phyloP scores from a whole-genome alignment of 2,888 invertebrate species.

The Nasonia oneida region DNA sequence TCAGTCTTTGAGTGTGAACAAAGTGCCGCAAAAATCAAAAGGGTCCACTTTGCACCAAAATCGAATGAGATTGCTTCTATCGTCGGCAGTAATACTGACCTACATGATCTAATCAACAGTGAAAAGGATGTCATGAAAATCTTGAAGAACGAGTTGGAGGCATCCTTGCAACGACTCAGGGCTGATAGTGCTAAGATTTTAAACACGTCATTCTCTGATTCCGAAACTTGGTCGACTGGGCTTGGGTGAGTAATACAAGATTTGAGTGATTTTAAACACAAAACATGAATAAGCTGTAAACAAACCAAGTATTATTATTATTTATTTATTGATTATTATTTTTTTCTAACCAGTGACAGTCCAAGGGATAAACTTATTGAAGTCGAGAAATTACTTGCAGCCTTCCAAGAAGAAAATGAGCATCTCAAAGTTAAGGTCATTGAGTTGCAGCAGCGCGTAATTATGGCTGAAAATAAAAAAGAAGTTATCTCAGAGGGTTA shows the following conservation, averaged over 20 bases:
- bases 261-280: neutral
- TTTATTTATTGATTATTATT: neutral
- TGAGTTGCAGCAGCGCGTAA: conserved; percentile 79
- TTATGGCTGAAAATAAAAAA: conserved; percentile 78
- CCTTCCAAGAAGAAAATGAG: conserved; percentile 78
- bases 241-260: conserved; percentile 37
- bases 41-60: conserved; percentile 87
- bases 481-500: conserved; percentile 82
- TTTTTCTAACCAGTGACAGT: conserved; percentile 43
- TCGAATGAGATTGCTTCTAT: conserved; percentile 80
- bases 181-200: conserved; percentile 84
- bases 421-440: conserved; percentile 83
- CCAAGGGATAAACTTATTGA: conserved; percentile 81
- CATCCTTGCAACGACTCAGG: conserved; percentile 85
- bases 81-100: conserved; percentile 83
- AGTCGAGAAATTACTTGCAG: conserved; percentile 80
- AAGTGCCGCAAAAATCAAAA: conserved; percentile 75
- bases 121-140: conserved; percentile 81
- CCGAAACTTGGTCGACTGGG: conserved; percentile 60
- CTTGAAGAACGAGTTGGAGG: conserved; percentile 84
- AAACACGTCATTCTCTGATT: conserved; percentile 64
- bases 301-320: neutral
- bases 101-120: conserved; percentile 80
- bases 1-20: conserved; percentile 44
- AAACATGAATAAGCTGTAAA: neutral